Percentiles rank a stretch among this genome's conserved stretches.
phyloP scores from a whole-genome alignment of 2,113 vertebrate species.

The Pavo muticus region DNA sequence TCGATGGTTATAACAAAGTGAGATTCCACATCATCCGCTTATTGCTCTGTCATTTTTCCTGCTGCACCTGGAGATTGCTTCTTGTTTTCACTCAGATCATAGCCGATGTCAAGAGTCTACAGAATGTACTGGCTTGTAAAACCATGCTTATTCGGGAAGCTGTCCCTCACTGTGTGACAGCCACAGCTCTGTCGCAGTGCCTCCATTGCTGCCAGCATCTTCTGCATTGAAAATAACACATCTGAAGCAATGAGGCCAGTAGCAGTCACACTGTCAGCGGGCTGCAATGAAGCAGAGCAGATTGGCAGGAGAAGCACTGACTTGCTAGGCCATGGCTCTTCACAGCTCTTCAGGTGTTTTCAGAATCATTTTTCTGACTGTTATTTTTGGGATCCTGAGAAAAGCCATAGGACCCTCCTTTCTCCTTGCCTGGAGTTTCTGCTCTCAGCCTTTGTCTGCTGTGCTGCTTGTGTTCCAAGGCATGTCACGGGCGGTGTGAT shows the following conservation, averaged over 20 bases:
- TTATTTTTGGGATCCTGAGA: background rate
- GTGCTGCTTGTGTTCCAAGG: background rate
- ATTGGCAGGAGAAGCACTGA: background rate
- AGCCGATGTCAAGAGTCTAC: background rate
- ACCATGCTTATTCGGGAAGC: background rate
- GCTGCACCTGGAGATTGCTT: background rate
- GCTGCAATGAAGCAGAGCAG: background rate
- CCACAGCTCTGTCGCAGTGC: rapidly evolving
- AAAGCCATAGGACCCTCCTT: background rate
- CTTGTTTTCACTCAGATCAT: background rate
- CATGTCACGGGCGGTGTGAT: background rate
- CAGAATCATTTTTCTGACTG: background rate
- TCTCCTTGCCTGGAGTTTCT: background rate
- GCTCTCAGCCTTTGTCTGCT: background rate
- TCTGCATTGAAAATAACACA: background rate
- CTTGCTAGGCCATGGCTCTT: background rate
- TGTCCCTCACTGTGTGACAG: background rate
- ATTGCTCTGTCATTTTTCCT: background rate
- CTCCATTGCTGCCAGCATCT: background rate
- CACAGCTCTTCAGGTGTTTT: background rate
- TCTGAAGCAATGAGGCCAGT: background rate
- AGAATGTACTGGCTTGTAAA: background rate
- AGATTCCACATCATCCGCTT: background rate
- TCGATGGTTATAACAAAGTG: background rate
- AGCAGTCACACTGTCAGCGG: background rate